These are phyloP conservation scores for Cetoscarus ocellatus DNA, from an alignment of 2,797 vertebrate species.

Conservation along the genomic window DNA sequence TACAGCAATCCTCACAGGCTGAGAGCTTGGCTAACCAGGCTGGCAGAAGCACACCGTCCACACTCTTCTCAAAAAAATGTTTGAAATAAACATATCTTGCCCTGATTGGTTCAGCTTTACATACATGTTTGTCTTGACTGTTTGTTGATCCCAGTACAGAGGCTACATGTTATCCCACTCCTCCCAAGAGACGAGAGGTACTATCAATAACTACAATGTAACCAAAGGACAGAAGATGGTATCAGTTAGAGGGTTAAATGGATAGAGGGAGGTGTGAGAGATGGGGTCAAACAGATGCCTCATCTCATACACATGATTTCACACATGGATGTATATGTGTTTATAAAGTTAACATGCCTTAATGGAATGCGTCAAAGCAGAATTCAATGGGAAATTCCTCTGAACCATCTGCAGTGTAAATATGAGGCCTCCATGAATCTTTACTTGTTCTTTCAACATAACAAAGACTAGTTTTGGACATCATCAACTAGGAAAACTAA, in stretches of 20 bases:
- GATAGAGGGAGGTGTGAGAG: constrained; percentile 36
- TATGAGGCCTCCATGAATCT: not conserved
- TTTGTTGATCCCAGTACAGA: not conserved
- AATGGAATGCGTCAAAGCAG: not conserved
- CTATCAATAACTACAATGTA: not conserved
- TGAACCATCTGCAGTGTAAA: not conserved
- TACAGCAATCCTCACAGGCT: too few relatives aligned
- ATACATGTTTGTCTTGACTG: not conserved
- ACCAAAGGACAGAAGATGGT: constrained; percentile 48
- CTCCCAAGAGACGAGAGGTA: constrained; percentile 1
- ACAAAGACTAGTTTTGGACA: not conserved
- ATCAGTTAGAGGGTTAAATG: constrained; percentile 23
- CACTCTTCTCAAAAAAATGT: too few relatives aligned
- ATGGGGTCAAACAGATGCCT: constrained; percentile 6
- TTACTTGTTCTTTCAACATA: not conserved
- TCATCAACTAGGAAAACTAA: not conserved
- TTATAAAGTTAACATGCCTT: not conserved
- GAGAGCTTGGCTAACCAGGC: too few relatives aligned
- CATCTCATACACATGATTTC: not conserved
- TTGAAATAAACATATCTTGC: too few relatives aligned
- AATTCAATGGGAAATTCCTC: not conserved
- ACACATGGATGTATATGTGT: not conserved
- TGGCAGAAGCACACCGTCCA: too few relatives aligned
- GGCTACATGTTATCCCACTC: not conserved
- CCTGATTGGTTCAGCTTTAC: not conserved